These are phyloP conservation scores for Drosophila kikkawai DNA, from an alignment of 1,140 invertebrate genomes.

Conservation along the genomic window DNA sequence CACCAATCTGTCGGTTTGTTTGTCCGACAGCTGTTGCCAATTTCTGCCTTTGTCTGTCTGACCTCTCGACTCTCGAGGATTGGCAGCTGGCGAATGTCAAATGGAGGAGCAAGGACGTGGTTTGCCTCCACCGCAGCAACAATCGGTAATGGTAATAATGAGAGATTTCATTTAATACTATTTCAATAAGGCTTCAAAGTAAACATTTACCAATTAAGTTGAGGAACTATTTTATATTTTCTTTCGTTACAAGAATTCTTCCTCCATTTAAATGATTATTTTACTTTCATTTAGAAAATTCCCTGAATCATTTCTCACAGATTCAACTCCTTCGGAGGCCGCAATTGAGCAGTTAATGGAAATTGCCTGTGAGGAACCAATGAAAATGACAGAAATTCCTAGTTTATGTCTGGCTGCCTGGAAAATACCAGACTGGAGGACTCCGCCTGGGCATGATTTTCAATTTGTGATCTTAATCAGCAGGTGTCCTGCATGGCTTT, in stretches of 20 bases:
- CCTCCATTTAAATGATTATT: not conserved
- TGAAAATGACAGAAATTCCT: constrained; percentile 46
- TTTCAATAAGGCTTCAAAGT: not conserved
- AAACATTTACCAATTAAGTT: constrained; percentile 1
- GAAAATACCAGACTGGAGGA: not conserved
- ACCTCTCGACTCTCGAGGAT: constrained; percentile 5
- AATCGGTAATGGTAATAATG: not conserved
- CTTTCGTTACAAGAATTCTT: not conserved
- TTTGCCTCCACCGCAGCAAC: not conserved
- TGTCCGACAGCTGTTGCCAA: constrained; percentile 51
- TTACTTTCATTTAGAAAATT: not conserved
- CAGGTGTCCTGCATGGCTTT: constrained; percentile 74
- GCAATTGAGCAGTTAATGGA: constrained; percentile 28
- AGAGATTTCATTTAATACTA: not conserved
- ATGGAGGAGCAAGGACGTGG: not conserved
- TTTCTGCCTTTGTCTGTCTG: constrained; percentile 43
- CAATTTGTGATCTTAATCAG: constrained; percentile 84
- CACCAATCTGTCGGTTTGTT: constrained; percentile 46
- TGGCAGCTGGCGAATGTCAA: constrained; percentile 31
- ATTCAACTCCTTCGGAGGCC: not conserved
- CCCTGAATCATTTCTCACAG: not conserved
- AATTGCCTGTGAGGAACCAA: constrained; percentile 39
- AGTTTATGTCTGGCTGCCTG: constrained; percentile 10
- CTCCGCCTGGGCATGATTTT: constrained; percentile 63
- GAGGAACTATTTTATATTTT: not conserved